These are phyloP conservation scores for Charaxes varanes DNA, from an alignment of 1,140 invertebrate species.

Conservation along the genomic window DNA sequence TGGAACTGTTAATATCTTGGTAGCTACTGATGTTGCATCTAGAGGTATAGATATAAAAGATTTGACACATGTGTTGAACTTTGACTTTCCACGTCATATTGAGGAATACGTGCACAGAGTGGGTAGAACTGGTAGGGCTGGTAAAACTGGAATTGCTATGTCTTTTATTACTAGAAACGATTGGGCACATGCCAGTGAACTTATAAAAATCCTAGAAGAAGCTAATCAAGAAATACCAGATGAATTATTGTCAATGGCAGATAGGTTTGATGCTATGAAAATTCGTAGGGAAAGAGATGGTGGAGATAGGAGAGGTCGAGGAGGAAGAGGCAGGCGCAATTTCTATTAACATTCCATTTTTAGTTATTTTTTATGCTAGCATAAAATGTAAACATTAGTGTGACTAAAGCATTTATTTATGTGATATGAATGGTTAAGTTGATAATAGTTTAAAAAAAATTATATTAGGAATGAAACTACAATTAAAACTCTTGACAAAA, in stretches of 20 bases:
- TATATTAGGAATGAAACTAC: no score
- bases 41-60: constrained; percentile 94
- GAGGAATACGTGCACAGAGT: constrained; percentile 94
- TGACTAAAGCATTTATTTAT: no score
- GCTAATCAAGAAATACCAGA: constrained; percentile 83
- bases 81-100: constrained; percentile 92
- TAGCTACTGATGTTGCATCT: constrained; percentile 96
- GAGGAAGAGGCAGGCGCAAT: constrained; percentile 26
- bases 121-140: constrained; percentile 91
- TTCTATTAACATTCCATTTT: constrained; percentile 10
- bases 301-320: constrained; percentile 43
- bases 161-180: constrained; percentile 87
- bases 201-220: constrained; percentile 89
- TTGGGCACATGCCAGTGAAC: constrained; percentile 84
- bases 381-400: neutral
- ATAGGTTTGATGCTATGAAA: constrained; percentile 79
- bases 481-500: no score
- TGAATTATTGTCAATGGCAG: constrained; percentile 82
- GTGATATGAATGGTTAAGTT: no score
- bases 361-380: neutral
- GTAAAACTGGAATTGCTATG: constrained; percentile 86
- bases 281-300: constrained; percentile 72
- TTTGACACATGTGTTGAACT: constrained; percentile 89
- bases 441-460: no score
- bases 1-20: constrained; percentile 85